These are phyloP conservation scores for Aphelinus atriplicis DNA, from an alignment of 1,140 invertebrate species.

Conservation along the genomic window DNA sequence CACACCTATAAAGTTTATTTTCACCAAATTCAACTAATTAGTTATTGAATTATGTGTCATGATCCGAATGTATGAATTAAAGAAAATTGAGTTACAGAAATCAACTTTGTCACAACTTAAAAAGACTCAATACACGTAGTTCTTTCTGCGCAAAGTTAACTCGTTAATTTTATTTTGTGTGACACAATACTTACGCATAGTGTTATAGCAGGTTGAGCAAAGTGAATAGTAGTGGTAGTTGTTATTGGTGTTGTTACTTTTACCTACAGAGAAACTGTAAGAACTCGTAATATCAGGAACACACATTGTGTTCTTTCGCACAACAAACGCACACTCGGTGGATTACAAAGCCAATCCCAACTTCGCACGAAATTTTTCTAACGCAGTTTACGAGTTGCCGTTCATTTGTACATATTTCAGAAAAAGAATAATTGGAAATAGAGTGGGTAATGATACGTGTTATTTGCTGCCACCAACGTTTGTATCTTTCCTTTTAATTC, in stretches of 20 bases:
- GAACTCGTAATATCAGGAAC: slow-evolving; percentile 15
- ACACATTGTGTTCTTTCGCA: slow-evolving; percentile 16
- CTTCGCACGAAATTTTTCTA: too few relatives aligned
- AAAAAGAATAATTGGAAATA: not conserved
- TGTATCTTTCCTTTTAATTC: not conserved
- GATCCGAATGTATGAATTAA: too few relatives aligned
- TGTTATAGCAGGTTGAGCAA: slow-evolving; percentile 19
- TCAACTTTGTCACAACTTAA: too few relatives aligned
- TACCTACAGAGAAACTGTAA: slow-evolving; percentile 15
- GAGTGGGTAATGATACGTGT: slow-evolving; percentile 51
- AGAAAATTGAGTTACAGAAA: too few relatives aligned
- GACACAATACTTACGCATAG: slow-evolving; percentile 29
- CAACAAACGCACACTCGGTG: not conserved
- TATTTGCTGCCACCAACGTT: slow-evolving; percentile 65
- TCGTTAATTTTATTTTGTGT: not conserved
- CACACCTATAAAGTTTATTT: too few relatives aligned
- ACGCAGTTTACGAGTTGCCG: too few relatives aligned
- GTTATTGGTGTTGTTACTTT: slow-evolving; percentile 18
- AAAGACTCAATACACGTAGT: not conserved
- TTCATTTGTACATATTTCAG: not conserved
- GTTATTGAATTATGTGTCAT: too few relatives aligned
- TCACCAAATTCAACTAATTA: too few relatives aligned
- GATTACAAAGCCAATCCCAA: not conserved
- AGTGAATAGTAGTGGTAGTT: slow-evolving; percentile 17
- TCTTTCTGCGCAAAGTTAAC: slow-evolving; percentile 9